These are phyloP conservation scores for Chinchilla lanigera DNA, from an alignment of 2,113 vertebrate species.

Conservation along the genomic window DNA sequence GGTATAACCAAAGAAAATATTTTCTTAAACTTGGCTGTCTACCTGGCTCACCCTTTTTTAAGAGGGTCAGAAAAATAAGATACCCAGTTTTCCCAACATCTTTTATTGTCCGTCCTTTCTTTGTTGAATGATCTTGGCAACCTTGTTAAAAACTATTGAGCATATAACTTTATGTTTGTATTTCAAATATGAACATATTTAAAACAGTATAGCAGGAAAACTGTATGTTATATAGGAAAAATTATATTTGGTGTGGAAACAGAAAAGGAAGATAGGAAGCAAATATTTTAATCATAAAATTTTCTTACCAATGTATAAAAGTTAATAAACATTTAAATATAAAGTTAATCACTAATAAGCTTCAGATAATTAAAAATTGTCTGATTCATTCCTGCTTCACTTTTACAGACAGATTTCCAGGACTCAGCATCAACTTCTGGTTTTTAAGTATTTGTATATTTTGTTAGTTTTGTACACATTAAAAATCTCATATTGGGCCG, in stretches of 20 bases:
- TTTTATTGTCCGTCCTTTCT: background rate
- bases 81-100: background rate
- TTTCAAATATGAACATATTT: constrained; percentile 33
- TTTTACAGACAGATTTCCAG: background rate
- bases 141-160: background rate
- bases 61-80: background rate
- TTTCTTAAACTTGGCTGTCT: background rate
- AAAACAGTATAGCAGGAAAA: background rate
- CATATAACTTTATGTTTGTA: background rate
- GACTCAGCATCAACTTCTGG: background rate
- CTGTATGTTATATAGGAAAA: background rate
- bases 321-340: background rate
- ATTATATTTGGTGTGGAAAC: background rate
- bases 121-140: background rate
- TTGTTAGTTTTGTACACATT: background rate
- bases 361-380: background rate
- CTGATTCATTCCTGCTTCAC: background rate
- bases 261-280: background rate
- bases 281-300: constrained; percentile 3
- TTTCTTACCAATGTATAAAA: constrained; percentile 11
- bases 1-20: background rate
- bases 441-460: background rate
- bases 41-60: background rate
- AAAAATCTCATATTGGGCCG: background rate
- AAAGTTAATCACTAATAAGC: background rate